Base-by-base conservation (phyloP, 2,797 vertebrate genomes). In the Girardinus metallicus region DNA sequence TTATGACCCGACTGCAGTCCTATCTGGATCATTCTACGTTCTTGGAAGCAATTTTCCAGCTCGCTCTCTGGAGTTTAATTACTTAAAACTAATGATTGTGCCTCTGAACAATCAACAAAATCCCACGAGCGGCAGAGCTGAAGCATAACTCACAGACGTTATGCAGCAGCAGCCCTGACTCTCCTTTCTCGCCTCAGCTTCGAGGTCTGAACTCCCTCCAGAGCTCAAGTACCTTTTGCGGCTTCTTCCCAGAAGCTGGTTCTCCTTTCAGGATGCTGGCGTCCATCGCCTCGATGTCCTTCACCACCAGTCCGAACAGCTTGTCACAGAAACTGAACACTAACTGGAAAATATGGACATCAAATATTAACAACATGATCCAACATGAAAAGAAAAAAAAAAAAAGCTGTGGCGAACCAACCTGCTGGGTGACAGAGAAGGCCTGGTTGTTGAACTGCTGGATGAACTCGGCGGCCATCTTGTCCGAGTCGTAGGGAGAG, bases 311-410 rank as follows among this genome's bases (percentile, higher is more conserved):
- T 18, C 97, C 96, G 84, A 99, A 99, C 41, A 99, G 96, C 87
- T 99, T 99, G 82, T 99, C 98, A 43, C 97, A 98, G 91, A 99
- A 99, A 86, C 94, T 98, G 80, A 99, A 99, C 76, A 99, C 98
- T 31, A 99, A 93, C 98, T 99, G 91, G 68, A 44, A 66, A 64
- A 79, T 6, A 8, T 36, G 74, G 71, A 49, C 7, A 21, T 44
- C 64, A 49, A 34, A 15, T 12, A 76, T 60, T 31, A 6, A 16
- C 26, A 16, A 47, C 55, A 11, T 29, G 5, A 72, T 55, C n/a
- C 9, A 64, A n/a, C 11, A 3, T 62, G 0, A 62, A 31, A 62
- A 10, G n/a, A 3, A 57, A 39, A 53, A 2, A 31, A 31, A 11
- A 2, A 43, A 75, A 29, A 31, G 53, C 1, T 6, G 39, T 57